Evolutionary conservation across 2,888 invertebrate species (phyloP).

Genomic region (Eilema griseolum): DNA sequence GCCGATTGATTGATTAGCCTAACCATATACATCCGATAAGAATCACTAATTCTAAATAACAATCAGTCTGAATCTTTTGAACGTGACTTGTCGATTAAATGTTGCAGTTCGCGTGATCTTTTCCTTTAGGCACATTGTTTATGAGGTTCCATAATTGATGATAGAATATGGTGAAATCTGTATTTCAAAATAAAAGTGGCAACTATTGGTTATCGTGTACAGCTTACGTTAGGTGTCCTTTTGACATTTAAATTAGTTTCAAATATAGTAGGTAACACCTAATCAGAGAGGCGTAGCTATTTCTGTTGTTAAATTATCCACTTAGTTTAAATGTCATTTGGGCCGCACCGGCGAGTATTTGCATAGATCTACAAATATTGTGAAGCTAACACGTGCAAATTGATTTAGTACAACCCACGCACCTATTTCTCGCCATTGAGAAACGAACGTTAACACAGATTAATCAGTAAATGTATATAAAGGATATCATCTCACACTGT

Average conservation of each 20-base stretch:
- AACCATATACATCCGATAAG: constrained; percentile 75
- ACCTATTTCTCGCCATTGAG: constrained; percentile 52
- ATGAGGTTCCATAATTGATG: constrained; percentile 10
- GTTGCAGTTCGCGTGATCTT: constrained; percentile 22
- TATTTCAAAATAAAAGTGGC: constrained; percentile 18
- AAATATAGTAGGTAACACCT: constrained; percentile 16
- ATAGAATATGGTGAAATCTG: constrained; percentile 14
- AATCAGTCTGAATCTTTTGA: constrained; percentile 50
- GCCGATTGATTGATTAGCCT: constrained; percentile 75
- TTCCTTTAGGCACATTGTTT: constrained; percentile 9
- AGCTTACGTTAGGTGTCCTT: background rate
- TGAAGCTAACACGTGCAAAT: constrained; percentile 51
- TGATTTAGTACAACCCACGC: constrained; percentile 59
- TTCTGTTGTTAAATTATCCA: constrained; percentile 32
- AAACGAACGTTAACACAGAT: constrained; percentile 26
- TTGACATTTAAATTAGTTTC: constrained; percentile 15
- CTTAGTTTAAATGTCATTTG: constrained; percentile 36
- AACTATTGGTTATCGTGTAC: background rate
- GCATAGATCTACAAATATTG: constrained; percentile 48
- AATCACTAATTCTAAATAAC: constrained; percentile 60
- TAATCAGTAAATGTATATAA: constrained; percentile 18
- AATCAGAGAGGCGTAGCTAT: constrained; percentile 21
- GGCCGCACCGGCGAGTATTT: constrained; percentile 39
- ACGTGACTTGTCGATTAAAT: constrained; percentile 48
- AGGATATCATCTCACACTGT: constrained; percentile 4